phyloP scores from a whole-genome alignment of 2,113 vertebrate species.

The Otus sunia region DNA sequence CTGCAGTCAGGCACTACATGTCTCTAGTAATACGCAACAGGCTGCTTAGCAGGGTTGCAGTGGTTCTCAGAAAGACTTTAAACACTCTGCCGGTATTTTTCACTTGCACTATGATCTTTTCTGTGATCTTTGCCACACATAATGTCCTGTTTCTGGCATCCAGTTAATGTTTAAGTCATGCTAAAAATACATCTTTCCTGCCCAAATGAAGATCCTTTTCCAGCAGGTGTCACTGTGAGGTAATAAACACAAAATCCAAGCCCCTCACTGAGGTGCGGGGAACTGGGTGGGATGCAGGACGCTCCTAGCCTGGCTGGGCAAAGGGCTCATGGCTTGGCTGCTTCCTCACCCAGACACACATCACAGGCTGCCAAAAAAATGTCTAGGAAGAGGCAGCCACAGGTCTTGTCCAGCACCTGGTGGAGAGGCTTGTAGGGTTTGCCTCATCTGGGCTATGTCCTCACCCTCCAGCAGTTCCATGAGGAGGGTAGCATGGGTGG shows the following conservation, averaged over 20 bases:
- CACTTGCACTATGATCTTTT: background rate
- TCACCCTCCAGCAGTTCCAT: background rate
- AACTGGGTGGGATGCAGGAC: background rate
- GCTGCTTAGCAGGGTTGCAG: background rate
- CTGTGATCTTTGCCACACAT: background rate
- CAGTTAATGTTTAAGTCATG: background rate
- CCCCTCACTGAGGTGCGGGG: accelerated
- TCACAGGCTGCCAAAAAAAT: background rate
- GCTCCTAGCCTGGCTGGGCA: accelerated
- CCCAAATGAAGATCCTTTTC: background rate
- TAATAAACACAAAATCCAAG: background rate
- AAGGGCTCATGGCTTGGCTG: accelerated
- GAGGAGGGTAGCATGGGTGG: accelerated
- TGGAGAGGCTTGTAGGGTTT: background rate
- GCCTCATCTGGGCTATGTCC: background rate
- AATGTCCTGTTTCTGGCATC: background rate
- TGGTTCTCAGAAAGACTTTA: background rate
- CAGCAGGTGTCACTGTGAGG: conserved; percentile 40
- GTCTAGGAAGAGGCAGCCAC: background rate
- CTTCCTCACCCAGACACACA: background rate
- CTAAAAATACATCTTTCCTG: background rate
- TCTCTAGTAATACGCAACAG: background rate
- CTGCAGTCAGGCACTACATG: accelerated
- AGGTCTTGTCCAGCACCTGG: no score
- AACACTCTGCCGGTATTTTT: background rate